phyloP scores from a whole-genome alignment of 2,888 invertebrate genomes.

The Parnassius smintheus region DNA sequence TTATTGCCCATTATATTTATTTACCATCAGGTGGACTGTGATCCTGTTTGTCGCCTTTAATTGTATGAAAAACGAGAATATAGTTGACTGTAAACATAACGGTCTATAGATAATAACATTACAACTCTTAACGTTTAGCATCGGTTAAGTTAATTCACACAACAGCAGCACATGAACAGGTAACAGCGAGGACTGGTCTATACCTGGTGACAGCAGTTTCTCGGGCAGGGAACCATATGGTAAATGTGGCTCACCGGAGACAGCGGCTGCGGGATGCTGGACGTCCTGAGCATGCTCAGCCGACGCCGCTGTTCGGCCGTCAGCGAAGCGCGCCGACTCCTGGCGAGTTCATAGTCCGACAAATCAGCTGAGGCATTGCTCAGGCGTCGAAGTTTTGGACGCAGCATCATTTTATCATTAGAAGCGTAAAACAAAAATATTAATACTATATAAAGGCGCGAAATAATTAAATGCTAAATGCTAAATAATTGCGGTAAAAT shows the following conservation, averaged over 20 bases:
- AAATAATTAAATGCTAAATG: too few species aligned
- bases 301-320: constrained; percentile 69
- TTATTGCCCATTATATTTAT: too few species aligned
- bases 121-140: too few species aligned
- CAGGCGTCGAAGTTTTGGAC: constrained; percentile 62
- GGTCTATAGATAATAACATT: too few species aligned
- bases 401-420: constrained; percentile 52
- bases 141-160: too few species aligned
- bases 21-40: too few species aligned
- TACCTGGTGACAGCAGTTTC: constrained; percentile 79
- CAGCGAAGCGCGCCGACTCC: constrained; percentile 73
- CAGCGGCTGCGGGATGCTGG: constrained; percentile 66
- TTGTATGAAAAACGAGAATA: too few species aligned
- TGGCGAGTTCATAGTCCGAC: constrained; percentile 62
- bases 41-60: too few species aligned
- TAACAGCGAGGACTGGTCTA: neutral
- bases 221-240: constrained; percentile 79
- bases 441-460: too few species aligned
- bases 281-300: constrained; percentile 64
- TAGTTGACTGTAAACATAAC: too few species aligned
- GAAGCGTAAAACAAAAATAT: neutral
- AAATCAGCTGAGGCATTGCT: constrained; percentile 63
- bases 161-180: too few species aligned
- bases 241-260: constrained; percentile 80
- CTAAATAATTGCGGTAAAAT: too few species aligned